Conservation (phyloP, 2,888 invertebrate genomes). For the Cyclophora albipunctata region DNA sequence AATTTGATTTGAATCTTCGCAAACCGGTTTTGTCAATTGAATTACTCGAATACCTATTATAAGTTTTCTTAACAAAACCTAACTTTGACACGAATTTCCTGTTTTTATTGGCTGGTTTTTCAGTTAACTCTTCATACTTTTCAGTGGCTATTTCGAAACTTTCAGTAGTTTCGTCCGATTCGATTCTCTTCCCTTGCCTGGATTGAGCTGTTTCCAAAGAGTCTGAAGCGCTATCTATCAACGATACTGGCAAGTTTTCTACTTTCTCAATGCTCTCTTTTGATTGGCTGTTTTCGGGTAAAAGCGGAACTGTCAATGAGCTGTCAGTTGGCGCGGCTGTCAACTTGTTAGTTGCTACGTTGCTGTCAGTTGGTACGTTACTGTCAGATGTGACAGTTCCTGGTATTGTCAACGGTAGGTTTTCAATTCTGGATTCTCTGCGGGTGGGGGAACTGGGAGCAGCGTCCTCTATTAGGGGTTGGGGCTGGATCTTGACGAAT, state of each 20-base stretch:
- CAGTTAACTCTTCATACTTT: slow-evolving; percentile 23
- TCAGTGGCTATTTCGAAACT: slow-evolving; percentile 26
- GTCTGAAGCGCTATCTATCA: slow-evolving; percentile 10
- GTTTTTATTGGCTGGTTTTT: slow-evolving; percentile 23
- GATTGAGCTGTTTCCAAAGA: slow-evolving; percentile 13
- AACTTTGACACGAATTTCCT: slow-evolving; percentile 40
- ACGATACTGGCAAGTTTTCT: slow-evolving; percentile 2
- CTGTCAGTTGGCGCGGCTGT: not conserved
- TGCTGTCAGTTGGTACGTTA: not conserved
- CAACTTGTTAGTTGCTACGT: not conserved
- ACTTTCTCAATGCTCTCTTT: not conserved
- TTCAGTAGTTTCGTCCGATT: slow-evolving; percentile 24
- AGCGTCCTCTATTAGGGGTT: slow-evolving; percentile 23
- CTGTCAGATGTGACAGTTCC: slow-evolving; percentile 11
- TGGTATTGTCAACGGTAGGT: slow-evolving; percentile 34
- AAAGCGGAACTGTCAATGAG: not conserved
- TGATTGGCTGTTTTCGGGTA: no score
- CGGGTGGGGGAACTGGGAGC: slow-evolving; percentile 7
- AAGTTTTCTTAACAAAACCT: slow-evolving; percentile 43
- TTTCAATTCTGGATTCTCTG: slow-evolving; percentile 38
- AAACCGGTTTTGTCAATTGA: slow-evolving; percentile 38
- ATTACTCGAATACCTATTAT: slow-evolving; percentile 33
- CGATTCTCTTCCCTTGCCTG: slow-evolving; percentile 12
- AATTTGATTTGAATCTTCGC: slow-evolving; percentile 52
- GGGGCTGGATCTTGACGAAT: slow-evolving; percentile 38